A percentile compares a stretch with the other conserved stretches of the same genome.
These are phyloP conservation scores for Naja naja DNA, from an alignment of 2,113 vertebrate genomes.

Conservation along the genomic window DNA sequence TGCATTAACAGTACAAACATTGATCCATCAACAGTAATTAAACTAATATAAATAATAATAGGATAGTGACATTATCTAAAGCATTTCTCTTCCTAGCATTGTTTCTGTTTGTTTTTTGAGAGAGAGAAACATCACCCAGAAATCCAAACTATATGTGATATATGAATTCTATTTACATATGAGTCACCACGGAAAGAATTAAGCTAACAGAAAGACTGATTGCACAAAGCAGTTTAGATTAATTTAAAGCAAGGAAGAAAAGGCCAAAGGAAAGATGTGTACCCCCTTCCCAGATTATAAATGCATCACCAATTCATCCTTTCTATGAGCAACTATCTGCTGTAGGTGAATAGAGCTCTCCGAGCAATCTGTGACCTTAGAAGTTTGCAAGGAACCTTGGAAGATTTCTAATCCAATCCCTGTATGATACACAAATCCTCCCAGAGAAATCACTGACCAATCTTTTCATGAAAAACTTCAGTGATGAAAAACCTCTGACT, in stretches of 20 bases:
- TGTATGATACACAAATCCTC: neutral
- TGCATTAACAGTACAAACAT: conserved; percentile 5
- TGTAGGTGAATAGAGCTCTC: neutral
- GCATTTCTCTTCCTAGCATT: neutral
- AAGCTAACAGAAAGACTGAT: neutral
- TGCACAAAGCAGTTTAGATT: neutral
- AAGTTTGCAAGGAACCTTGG: neutral
- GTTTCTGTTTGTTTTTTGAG: neutral
- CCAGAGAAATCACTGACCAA: neutral
- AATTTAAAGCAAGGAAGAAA: neutral
- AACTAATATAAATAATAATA: neutral
- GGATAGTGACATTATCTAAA: neutral
- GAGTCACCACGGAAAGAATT: conserved; percentile 30
- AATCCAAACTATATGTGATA: neutral
- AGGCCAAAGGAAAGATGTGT: neutral
- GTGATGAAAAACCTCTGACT: neutral
- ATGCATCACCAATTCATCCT: neutral
- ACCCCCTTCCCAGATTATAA: neutral
- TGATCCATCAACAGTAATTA: neutral
- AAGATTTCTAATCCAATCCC: neutral
- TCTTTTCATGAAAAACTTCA: neutral
- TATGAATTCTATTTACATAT: conserved; percentile 19
- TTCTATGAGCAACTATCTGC: neutral
- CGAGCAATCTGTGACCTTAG: neutral
- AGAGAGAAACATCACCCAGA: neutral